Evolutionary conservation across 2,888 invertebrate genomes (phyloP).

Genomic region (Anthophora plumipes): DNA sequence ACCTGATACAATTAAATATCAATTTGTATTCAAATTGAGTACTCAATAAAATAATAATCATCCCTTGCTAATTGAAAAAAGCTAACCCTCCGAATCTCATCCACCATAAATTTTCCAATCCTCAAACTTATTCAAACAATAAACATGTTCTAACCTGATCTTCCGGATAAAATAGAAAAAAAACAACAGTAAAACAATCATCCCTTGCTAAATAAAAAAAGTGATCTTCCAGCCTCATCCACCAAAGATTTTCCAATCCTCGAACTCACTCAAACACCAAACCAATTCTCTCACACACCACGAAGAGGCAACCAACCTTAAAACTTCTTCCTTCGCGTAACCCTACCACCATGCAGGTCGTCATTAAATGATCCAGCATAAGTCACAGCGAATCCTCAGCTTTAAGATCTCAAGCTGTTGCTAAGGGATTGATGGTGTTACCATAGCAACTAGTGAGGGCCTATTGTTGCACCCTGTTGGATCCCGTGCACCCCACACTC

Average conservation of each 20-base stretch:
- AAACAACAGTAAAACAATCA: neutral
- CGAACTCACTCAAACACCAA: neutral
- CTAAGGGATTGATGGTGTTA: conserved; percentile 84
- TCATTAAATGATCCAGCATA: conserved; percentile 76
- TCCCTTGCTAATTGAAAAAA: neutral
- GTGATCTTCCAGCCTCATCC: too few relatives aligned
- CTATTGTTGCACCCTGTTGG: conserved; percentile 83
- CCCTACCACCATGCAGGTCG: conserved; percentile 40
- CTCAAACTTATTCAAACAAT: too few relatives aligned
- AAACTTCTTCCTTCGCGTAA: conserved; percentile 6
- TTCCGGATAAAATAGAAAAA: too few relatives aligned
- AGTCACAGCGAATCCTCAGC: conserved; percentile 79
- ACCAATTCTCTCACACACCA: neutral
- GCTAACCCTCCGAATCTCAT: neutral
- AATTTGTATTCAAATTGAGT: too few relatives aligned
- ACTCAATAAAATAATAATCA: neutral
- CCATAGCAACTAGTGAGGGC: conserved; percentile 82
- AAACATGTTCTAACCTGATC: too few relatives aligned
- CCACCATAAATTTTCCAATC: too few relatives aligned
- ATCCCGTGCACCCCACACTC: conserved; percentile 64
- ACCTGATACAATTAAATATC: too few relatives aligned
- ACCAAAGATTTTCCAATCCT: neutral
- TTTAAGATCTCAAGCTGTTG: conserved; percentile 85
- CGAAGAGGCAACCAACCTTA: neutral
- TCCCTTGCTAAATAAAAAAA: neutral